Conservation (phyloP, 2,797 vertebrate genomes). For the Ciconia nigra region DNA sequence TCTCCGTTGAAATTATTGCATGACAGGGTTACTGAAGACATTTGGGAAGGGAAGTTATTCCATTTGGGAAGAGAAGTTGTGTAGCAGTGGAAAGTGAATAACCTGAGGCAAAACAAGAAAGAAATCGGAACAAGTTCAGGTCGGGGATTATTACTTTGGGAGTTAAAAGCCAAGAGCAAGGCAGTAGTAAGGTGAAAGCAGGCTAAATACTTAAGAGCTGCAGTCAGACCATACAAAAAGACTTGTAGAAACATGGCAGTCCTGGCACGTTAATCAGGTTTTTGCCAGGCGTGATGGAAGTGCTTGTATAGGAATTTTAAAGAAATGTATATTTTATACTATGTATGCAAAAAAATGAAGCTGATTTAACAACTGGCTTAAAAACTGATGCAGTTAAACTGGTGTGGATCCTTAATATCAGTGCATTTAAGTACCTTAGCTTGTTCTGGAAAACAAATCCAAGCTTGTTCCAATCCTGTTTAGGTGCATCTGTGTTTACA, state of each 20-base stretch:
- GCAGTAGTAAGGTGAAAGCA: not conserved
- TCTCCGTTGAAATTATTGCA: not conserved
- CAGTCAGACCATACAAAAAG: not conserved
- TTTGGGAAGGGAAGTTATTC: not conserved
- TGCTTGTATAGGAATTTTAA: not conserved
- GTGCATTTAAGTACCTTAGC: not conserved
- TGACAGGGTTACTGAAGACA: not conserved
- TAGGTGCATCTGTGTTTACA: not conserved
- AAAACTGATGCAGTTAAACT: not conserved
- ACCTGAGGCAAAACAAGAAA: slow-evolving; percentile 31
- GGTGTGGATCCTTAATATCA: not conserved
- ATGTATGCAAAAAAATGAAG: not conserved
- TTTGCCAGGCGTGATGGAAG: not conserved
- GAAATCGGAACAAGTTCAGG: slow-evolving; percentile 6
- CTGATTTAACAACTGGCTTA: not conserved
- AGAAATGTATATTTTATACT: not conserved
- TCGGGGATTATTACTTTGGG: slow-evolving; percentile 5
- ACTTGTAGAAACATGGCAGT: slow-evolving; percentile 17
- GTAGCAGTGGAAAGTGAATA: slow-evolving; percentile 14
- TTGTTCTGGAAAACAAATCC: not conserved
- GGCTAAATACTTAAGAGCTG: slow-evolving; percentile 4
- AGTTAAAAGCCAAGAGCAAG: not conserved
- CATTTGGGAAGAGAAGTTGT: not conserved
- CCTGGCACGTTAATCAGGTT: not conserved
- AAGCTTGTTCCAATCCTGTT: not conserved